phyloP scores from a whole-genome alignment of 2,113 vertebrate genomes.

The Gila orcuttii region DNA sequence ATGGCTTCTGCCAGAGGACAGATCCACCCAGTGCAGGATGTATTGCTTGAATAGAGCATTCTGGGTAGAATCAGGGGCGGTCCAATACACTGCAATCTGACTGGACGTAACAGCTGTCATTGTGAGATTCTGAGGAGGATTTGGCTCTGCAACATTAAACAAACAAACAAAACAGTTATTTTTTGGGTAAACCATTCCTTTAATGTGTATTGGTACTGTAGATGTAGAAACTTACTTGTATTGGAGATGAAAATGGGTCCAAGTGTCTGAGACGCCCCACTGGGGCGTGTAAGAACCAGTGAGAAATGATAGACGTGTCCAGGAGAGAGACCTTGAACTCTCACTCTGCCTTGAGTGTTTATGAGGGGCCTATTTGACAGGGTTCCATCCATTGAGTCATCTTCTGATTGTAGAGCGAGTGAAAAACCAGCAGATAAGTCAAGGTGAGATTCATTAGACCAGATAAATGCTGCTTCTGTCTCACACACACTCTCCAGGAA shows the following conservation, averaged over 20 bases:
- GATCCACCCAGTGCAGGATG: constrained; percentile 74
- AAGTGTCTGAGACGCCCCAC: constrained; percentile 73
- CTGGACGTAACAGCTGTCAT: constrained; percentile 66
- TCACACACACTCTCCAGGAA: constrained; percentile 75
- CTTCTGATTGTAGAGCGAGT: constrained; percentile 53
- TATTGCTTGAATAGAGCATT: constrained; percentile 71
- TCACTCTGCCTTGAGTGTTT: constrained; percentile 63
- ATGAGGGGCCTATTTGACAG: constrained; percentile 26
- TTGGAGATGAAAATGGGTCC: constrained; percentile 74
- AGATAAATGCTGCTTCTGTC: constrained; percentile 78
- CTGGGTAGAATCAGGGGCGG: constrained; percentile 61
- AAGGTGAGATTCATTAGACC: constrained; percentile 70
- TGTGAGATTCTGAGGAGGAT: constrained; percentile 74
- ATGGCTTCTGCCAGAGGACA: constrained; percentile 62
- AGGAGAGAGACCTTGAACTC: constrained; percentile 76
- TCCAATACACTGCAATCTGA: constrained; percentile 79
- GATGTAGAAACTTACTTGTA: constrained; percentile 79
- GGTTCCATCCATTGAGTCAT: not conserved
- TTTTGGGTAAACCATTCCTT: not conserved
- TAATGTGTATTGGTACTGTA: not conserved
- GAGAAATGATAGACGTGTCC: constrained; percentile 80
- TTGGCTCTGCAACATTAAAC: constrained; percentile 71
- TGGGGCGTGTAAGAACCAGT: constrained; percentile 72
- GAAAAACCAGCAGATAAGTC: constrained; percentile 63
- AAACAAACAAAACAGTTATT: not conserved